Conservation (phyloP, 2,797 vertebrate species). For the Sternotherus odoratus region DNA sequence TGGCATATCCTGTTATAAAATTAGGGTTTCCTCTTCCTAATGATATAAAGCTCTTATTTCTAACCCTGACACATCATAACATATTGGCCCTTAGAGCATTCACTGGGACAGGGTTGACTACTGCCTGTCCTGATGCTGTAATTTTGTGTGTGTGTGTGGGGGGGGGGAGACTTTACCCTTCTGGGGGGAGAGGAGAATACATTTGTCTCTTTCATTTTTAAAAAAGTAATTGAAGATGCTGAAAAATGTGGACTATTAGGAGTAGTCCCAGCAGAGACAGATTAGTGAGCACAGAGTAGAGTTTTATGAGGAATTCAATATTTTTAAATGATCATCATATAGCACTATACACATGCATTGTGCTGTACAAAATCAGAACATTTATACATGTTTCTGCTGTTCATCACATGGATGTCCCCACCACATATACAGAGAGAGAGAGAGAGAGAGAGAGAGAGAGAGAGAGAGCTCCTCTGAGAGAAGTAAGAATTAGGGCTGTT, state of each 20-base stretch:
- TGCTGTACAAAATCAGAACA: not conserved
- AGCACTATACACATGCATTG: not conserved
- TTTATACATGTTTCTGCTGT: not conserved
- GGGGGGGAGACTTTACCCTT: not conserved
- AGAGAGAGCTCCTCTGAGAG: constrained; percentile 1
- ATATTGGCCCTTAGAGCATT: not conserved
- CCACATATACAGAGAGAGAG: not conserved
- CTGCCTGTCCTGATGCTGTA: not conserved
- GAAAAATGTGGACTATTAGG: not conserved
- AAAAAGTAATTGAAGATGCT: accelerated
- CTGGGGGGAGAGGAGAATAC: not conserved
- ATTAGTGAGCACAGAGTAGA: not conserved
- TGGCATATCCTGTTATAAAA: not conserved
- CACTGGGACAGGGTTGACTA: not conserved
- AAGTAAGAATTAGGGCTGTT: not conserved
- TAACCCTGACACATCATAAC: not conserved
- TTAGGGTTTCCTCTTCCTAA: not conserved
- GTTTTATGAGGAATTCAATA: not conserved
- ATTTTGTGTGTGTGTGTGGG: too few species aligned
- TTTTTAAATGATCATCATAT: not conserved
- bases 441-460: not conserved
- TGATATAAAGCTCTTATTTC: not conserved
- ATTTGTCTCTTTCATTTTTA: not conserved
- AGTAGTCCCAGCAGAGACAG: not conserved
- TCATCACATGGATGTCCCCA: not conserved